These are phyloP conservation scores for Masnerella sp. DNA, from an alignment of 2,888 invertebrate genomes.

Conservation along the genomic window DNA sequence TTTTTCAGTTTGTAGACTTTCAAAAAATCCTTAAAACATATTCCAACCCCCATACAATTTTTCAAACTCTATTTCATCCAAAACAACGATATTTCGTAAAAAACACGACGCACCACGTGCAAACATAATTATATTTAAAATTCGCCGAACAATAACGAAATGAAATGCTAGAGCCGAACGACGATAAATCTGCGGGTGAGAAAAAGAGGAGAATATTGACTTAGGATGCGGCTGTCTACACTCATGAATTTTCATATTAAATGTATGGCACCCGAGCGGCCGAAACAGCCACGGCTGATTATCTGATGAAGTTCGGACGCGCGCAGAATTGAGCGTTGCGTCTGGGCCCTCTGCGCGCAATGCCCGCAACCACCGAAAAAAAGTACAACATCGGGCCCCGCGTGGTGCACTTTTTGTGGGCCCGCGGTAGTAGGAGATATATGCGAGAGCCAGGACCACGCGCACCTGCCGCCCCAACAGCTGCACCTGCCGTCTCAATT, in stretches of 20 bases:
- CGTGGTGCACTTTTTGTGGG: conserved; percentile 36
- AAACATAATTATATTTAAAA: neutral
- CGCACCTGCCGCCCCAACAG: conserved; percentile 66
- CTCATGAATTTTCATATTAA: conserved; percentile 46
- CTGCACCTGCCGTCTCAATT: conserved; percentile 69
- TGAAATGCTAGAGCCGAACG: neutral
- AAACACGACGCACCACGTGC: too few relatives aligned
- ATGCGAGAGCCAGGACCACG: conserved; percentile 60
- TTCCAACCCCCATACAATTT: too few relatives aligned
- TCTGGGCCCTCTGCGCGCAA: conserved; percentile 24
- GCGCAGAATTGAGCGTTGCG: conserved; percentile 61
- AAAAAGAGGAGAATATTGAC: conserved; percentile 29
- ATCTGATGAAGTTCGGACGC: conserved; percentile 48
- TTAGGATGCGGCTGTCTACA: conserved; percentile 20
- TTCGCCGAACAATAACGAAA: neutral
- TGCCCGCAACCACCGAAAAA: conserved; percentile 60
- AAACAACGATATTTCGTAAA: too few relatives aligned
- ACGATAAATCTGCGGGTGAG: neutral
- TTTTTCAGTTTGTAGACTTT: too few relatives aligned
- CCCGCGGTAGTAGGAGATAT: conserved; percentile 43
- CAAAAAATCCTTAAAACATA: too few relatives aligned
- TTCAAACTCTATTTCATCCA: too few relatives aligned
- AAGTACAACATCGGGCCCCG: conserved; percentile 41
- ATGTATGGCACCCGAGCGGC: conserved; percentile 39
- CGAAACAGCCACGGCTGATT: conserved; percentile 37